phyloP scores from a whole-genome alignment of 2,888 invertebrate genomes.

The Mesorhabditis sp. region DNA sequence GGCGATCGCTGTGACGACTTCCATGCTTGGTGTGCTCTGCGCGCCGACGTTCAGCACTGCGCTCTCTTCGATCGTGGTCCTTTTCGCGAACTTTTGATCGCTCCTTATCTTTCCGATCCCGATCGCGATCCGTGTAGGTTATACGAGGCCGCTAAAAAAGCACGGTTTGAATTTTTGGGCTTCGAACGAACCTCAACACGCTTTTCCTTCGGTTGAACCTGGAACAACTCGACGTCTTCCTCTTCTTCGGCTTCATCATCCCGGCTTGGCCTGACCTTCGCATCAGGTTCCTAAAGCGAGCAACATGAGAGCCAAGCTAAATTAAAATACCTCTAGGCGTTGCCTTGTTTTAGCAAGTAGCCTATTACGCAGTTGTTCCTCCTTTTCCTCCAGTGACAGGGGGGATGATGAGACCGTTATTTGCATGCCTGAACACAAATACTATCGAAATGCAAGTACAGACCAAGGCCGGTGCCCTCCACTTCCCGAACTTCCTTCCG shows the following conservation, averaged over 20 bases:
- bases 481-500: not conserved
- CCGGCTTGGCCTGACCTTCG: not conserved
- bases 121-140: too few species aligned
- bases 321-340: not conserved
- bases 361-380: not conserved
- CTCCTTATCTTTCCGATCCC: too few species aligned
- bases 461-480: not conserved
- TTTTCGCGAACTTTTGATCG: not conserved
- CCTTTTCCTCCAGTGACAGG: not conserved
- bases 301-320: not conserved
- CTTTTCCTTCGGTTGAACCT: not conserved
- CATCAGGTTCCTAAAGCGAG: too few species aligned
- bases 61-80: not conserved
- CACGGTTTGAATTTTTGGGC: not conserved
- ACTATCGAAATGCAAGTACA: too few species aligned
- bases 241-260: not conserved
- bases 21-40: too few species aligned
- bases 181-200: not conserved
- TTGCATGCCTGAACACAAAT: not conserved
- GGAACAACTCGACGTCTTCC: not conserved
- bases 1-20: not conserved
- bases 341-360: not conserved
- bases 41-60: too few species aligned
- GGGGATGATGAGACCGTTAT: not conserved
- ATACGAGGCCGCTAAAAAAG: too few species aligned